Percentiles rank a stretch among this genome's conserved stretches.
These are phyloP conservation scores for Atta colombica DNA, from an alignment of 1,140 invertebrate species.

Conservation along the genomic window DNA sequence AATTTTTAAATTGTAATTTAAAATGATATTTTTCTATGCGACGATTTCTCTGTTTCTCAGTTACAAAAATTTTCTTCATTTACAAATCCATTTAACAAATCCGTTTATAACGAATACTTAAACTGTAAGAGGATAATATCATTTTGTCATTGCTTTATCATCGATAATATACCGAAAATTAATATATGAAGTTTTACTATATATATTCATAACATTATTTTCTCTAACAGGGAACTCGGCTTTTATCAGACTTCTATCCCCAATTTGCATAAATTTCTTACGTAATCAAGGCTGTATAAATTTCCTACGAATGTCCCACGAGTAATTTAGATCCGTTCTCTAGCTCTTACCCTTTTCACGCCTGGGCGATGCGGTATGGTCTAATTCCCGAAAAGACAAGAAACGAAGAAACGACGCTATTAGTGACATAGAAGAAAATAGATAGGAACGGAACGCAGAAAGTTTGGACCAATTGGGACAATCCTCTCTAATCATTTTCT, in stretches of 20 bases:
- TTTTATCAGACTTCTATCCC: constrained; percentile 42
- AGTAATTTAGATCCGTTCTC: constrained; percentile 53
- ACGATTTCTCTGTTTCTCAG: not conserved
- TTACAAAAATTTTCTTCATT: not conserved
- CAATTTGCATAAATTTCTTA: constrained; percentile 63
- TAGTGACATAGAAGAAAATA: constrained; percentile 57
- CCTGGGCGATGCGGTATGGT: constrained; percentile 42
- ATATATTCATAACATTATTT: constrained; percentile 18
- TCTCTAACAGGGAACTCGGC: not conserved
- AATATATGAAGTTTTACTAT: not conserved
- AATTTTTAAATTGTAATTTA: not conserved
- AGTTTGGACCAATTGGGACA: constrained; percentile 38
- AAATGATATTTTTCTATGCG: not conserved
- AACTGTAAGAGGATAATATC: not conserved
- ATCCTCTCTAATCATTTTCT: constrained; percentile 32
- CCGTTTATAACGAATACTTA: not conserved
- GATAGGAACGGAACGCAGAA: constrained; percentile 45
- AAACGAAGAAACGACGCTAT: constrained; percentile 57
- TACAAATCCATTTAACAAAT: not conserved
- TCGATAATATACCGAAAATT: not conserved
- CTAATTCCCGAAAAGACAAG: constrained; percentile 45
- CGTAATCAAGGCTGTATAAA: constrained; percentile 59
- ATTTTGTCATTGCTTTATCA: not conserved
- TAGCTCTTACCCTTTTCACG: constrained; percentile 59
- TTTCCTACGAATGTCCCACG: constrained; percentile 53